Base-by-base conservation (phyloP, 2,888 invertebrate genomes). In the Apamea crenata region DNA sequence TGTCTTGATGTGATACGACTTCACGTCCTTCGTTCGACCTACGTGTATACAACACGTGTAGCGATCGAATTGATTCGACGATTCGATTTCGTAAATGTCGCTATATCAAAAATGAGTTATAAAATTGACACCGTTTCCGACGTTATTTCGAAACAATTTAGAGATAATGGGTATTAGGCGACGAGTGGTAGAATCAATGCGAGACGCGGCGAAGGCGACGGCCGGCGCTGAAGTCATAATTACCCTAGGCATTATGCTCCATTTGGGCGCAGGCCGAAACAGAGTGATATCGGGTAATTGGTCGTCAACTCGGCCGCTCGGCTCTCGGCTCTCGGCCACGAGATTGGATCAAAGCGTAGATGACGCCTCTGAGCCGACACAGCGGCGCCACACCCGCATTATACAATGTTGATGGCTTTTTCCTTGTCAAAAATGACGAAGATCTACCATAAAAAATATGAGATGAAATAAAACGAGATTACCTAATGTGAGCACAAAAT, bases 361-460 rank as follows among this genome's bases (percentile, higher is more conserved):
- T 94, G 95, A 95, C 93, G 94, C 93, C 91, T 91, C 91, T 86
- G 87, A 86, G 93, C 93, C 96, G 96, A 91, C 95, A 89, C 91
- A 86, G 90, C 94, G 97, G 97, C 97, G 97, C 97, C 97, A 93
- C 90, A 88, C 91, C 92, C 94, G 93, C 94, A 96, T 97, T 96
- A 93, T 92, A 97, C 95, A 95, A 93, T 91, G 95, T 95, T 96
- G 97, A 97, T 97, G 96, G 96, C 96, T 95, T 96, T 96, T 96
- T 96, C 96, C 96, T 95, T 96, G 96, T 96, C 96, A 97, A 96
- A 97, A 97, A 95, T 96, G 96, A 96, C 96, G 96, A 94, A 96
- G 97, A 96, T 96, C 96, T 94, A 95, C 94, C 93, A 92, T 95
- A 96, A 96, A 96, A 95, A 96, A 94, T 92, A 93, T 91, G 93